Evolutionary conservation across 2,797 vertebrate species (phyloP).

Genomic region (Anas bernieri): DNA sequence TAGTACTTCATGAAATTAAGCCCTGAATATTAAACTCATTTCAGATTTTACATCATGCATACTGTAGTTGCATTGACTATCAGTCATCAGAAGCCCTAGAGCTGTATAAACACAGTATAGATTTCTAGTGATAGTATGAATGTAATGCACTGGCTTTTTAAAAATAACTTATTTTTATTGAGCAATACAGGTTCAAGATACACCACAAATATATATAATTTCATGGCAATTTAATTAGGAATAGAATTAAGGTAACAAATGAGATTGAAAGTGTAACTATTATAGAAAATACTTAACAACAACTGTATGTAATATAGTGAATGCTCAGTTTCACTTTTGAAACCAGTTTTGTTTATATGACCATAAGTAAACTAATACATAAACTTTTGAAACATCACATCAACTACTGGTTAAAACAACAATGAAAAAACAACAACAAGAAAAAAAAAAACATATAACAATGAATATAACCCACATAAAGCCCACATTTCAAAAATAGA

Average conservation of each 20-base stretch:
- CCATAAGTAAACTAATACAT: neutral
- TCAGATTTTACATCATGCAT: constrained; percentile 57
- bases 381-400: neutral
- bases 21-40: constrained; percentile 72
- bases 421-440: too few species aligned
- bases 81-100: constrained; percentile 58
- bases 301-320: neutral
- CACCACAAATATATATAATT: neutral
- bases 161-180: neutral
- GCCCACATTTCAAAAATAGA: neutral
- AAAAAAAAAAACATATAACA: neutral
- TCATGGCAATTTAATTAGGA: neutral
- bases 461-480: neutral
- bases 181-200: neutral
- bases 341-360: neutral
- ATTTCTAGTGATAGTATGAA: constrained; percentile 59
- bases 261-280: neutral
- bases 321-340: neutral
- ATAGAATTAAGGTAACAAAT: neutral
- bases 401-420: neutral
- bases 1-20: constrained; percentile 48
- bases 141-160: neutral
- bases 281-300: neutral
- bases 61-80: constrained; percentile 35
- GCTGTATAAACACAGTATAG: constrained; percentile 44